Percentiles rank a stretch among this genome's conserved stretches.
These are phyloP conservation scores for Pseudopodoces humilis DNA, from an alignment of 2,113 vertebrate genomes.

Conservation along the genomic window DNA sequence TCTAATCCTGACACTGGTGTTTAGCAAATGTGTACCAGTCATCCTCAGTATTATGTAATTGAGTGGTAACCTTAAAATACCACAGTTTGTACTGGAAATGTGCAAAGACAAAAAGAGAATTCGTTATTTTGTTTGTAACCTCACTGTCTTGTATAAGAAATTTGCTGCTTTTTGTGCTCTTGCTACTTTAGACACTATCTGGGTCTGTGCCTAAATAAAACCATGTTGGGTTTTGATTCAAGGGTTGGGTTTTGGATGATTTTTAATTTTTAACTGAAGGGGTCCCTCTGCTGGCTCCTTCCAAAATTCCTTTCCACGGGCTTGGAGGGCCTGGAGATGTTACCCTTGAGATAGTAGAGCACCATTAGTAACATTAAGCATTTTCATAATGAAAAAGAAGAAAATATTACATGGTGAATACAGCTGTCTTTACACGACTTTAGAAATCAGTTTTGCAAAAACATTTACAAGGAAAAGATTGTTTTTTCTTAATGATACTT, in stretches of 20 bases:
- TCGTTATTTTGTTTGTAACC: neutral
- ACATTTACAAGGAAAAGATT: fast-evolving
- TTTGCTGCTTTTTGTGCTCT: neutral
- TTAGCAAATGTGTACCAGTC: neutral
- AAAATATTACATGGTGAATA: neutral
- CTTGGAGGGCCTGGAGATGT: too few species aligned
- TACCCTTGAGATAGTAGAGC: fast-evolving
- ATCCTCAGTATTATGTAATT: neutral
- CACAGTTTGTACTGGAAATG: neutral
- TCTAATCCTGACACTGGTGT: neutral
- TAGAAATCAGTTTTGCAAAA: neutral
- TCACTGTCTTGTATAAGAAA: neutral
- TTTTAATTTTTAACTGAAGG: conserved; percentile 54
- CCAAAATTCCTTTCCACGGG: neutral
- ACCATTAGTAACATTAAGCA: neutral
- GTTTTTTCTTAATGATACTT: neutral
- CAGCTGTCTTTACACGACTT: neutral
- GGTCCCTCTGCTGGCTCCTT: conserved; percentile 68
- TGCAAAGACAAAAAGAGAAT: neutral
- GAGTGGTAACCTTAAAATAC: neutral
- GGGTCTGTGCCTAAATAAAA: neutral
- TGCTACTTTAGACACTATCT: neutral
- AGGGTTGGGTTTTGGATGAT: neutral
- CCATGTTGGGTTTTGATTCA: neutral
- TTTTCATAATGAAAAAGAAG: neutral